A percentile compares a stretch with the other conserved stretches of the same genome.
Evolutionary conservation across 2,113 vertebrate species (phyloP).

Genomic region (Ellobius talpinus): DNA sequence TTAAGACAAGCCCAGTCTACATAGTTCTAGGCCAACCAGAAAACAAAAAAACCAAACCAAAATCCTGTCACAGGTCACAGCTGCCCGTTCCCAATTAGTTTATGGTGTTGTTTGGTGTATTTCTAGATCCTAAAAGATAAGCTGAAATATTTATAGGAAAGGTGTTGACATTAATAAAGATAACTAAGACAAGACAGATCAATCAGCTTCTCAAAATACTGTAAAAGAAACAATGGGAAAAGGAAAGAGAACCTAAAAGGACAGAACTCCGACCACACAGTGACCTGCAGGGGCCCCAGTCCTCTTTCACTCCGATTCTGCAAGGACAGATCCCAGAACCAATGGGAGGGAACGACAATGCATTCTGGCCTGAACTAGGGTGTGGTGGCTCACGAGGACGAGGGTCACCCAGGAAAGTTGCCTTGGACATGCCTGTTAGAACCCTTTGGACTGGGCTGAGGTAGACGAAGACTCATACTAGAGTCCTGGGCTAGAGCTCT

Average conservation of each 20-base stretch:
- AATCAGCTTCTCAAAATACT: background rate
- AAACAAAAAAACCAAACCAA: background rate
- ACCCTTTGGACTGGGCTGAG: too few relatives aligned
- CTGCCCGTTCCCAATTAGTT: background rate
- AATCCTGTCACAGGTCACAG: background rate
- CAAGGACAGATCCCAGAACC: background rate
- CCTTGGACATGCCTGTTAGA: too few relatives aligned
- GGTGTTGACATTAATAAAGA: background rate
- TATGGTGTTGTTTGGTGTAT: background rate
- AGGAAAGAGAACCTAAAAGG: background rate
- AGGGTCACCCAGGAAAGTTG: background rate
- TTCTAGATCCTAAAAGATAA: constrained; percentile 32
- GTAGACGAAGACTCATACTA: background rate
- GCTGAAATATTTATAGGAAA: background rate
- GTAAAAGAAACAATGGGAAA: background rate
- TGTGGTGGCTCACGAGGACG: too few relatives aligned
- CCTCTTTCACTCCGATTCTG: background rate
- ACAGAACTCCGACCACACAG: background rate
- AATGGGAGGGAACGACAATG: background rate
- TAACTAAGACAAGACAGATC: background rate
- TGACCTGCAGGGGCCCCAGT: background rate
- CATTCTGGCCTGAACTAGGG: background rate
- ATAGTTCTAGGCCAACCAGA: background rate
- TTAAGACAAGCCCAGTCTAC: background rate
- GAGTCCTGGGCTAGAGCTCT: background rate